These are phyloP conservation scores for Machimus rusticus DNA, from an alignment of 2,888 invertebrate genomes.

Conservation along the genomic window DNA sequence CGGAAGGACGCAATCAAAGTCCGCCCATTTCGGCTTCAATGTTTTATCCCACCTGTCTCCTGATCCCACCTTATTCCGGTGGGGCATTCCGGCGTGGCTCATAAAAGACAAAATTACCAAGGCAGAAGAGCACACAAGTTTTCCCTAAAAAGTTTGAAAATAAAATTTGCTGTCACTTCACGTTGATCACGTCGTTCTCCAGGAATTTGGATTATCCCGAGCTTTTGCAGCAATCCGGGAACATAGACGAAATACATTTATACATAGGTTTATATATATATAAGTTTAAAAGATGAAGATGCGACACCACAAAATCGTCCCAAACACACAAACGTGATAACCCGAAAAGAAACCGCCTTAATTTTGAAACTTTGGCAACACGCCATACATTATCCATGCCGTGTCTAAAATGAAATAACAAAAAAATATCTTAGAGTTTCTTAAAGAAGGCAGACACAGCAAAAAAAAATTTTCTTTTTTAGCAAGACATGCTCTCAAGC, in stretches of 20 bases:
- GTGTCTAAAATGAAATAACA: background rate
- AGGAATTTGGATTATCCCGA: background rate
- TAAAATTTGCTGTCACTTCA: conserved; percentile 14
- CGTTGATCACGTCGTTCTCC: conserved; percentile 2
- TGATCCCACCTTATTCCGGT: background rate
- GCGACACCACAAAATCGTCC: background rate
- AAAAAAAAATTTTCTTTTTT: background rate
- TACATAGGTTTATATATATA: background rate
- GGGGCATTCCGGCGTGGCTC: background rate
- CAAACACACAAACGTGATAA: background rate
- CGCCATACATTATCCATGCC: background rate
- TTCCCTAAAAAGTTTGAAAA: conserved; percentile 8
- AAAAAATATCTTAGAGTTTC: background rate
- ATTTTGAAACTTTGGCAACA: background rate
- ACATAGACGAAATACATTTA: background rate
- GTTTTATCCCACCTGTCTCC: background rate
- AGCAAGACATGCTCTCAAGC: no score
- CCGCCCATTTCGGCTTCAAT: background rate
- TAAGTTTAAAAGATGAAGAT: background rate
- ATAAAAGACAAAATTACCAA: conserved; percentile 3
- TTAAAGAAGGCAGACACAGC: background rate
- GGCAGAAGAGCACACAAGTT: background rate
- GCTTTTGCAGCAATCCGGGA: background rate
- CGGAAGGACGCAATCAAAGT: background rate
- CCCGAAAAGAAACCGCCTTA: background rate